Base-by-base conservation (phyloP, 2,888 invertebrate species). In the Drosophila subsilvestris region DNA sequence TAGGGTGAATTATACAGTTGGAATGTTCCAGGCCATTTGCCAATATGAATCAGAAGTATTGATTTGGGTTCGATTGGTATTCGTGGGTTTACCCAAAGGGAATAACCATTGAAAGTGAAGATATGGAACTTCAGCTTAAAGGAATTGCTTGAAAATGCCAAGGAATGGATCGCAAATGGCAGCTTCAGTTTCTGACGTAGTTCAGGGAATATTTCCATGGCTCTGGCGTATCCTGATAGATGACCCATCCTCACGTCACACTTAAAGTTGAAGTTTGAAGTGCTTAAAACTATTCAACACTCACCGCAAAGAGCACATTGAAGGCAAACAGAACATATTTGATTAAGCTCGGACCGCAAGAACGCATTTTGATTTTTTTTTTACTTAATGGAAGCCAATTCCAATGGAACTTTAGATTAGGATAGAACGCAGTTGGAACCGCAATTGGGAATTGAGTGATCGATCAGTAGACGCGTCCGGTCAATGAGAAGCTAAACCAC, bases 281-380 rank as follows among this genome's bases (percentile, higher is more conserved):
- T 45, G 12, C 20, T 9, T 10, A 18, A 10, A 4, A 12, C 4
- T 8, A 32, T 22, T 42, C 14, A 25, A 18, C 71, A 90, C 94
- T 93, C 92, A 95, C 94, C 85, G 94, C 94, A 92, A 95, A 94
- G 29, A 94, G 91, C 44, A 94, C 91, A 91, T 95, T 95, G 89
- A 95, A 94, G 78, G 93, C 91, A 88, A 94, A 94, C 50, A 95
- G 90, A 48, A 94, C 89, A 80, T 94, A 94, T 91, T 95, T 95
- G 62, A 94, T 93, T 53, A 93, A 86, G 82, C 91, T 93, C 93
- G 94, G 93, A 63, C 94, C 94, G 69, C 93, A 93, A 61, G 89
- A 82, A 63, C 89, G 88, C 89, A 91, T 91, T 82, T 79, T 82
- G 71, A 89, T 84, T 74, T 80, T 76, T 85, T 84, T 74, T 80